Percentiles rank a stretch among this genome's conserved stretches.
Conservation (phyloP, 2,113 vertebrate species). For the Uria aalge region DNA sequence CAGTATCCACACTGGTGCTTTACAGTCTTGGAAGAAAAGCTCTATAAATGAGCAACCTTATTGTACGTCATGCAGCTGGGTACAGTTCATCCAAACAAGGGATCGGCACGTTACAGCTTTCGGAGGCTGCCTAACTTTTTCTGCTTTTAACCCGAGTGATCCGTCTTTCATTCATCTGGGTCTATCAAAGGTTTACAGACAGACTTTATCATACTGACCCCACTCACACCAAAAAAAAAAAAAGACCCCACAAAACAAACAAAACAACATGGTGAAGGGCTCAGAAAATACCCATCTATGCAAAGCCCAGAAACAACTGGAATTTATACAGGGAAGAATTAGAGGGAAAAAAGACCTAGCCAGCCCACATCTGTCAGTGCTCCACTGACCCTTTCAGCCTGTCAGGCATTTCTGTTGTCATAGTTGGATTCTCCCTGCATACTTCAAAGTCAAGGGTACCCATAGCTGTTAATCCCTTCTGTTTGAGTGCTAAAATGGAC, state of each 20-base stretch:
- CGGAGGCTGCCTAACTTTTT: not conserved
- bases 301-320: not conserved
- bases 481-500: not conserved
- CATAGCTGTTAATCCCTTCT: not conserved
- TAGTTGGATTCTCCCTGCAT: not conserved
- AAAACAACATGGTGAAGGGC: not conserved
- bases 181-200: not conserved
- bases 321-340: not conserved
- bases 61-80: slow-evolving; percentile 24
- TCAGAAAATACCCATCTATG: not conserved
- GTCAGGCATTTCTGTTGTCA: not conserved
- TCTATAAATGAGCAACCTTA: slow-evolving; percentile 25
- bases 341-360: not conserved
- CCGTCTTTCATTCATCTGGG: not conserved
- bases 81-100: slow-evolving; percentile 24
- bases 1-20: slow-evolving; percentile 32
- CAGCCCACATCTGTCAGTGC: not conserved
- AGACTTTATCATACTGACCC: not conserved
- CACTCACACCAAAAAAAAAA: too few species aligned
- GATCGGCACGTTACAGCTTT: not conserved
- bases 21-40: slow-evolving; percentile 26
- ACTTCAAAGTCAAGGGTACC: not conserved
- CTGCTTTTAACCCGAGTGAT: not conserved
- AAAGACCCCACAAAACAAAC: too few species aligned
- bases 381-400: not conserved